These are phyloP conservation scores for Anguilla pacifica DNA, from an alignment of 2,797 vertebrate species.

Conservation along the genomic window DNA sequence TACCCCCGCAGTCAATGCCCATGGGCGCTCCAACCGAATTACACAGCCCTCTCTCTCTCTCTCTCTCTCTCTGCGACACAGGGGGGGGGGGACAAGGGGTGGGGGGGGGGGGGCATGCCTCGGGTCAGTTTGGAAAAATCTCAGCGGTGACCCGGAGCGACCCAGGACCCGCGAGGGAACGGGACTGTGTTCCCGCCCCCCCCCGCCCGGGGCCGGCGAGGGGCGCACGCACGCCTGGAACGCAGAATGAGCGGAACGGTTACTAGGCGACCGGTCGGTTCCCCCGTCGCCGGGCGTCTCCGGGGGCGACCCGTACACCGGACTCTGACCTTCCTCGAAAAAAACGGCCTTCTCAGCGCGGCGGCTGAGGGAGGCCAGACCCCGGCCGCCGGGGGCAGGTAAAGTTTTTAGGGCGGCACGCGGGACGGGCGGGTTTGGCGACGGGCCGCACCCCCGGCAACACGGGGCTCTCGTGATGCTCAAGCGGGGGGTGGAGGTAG, in stretches of 20 bases:
- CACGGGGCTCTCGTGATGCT: conserved; percentile 37
- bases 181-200: not conserved
- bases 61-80: not conserved
- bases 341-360: not conserved
- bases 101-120: not conserved
- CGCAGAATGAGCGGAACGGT: not conserved
- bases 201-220: not conserved
- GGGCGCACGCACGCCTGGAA: not conserved
- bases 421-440: not conserved
- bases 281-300: not conserved
- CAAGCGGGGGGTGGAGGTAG: conserved; percentile 4
- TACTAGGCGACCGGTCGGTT: not conserved
- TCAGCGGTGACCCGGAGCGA: not conserved
- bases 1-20: not conserved
- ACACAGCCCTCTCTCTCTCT: not conserved
- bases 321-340: not conserved
- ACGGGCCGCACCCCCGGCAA: not conserved
- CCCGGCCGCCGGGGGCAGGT: conserved; percentile 60
- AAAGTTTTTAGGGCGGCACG: conserved; percentile 55
- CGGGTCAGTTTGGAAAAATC: not conserved
- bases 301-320: not conserved
- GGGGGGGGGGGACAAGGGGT: not conserved
- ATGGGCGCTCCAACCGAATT: not conserved
- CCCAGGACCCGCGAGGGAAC: not conserved
- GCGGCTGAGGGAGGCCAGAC: conserved; percentile 16